Evolutionary conservation across 2,113 vertebrate genomes (phyloP).

Genomic region (Cygnus atratus): DNA sequence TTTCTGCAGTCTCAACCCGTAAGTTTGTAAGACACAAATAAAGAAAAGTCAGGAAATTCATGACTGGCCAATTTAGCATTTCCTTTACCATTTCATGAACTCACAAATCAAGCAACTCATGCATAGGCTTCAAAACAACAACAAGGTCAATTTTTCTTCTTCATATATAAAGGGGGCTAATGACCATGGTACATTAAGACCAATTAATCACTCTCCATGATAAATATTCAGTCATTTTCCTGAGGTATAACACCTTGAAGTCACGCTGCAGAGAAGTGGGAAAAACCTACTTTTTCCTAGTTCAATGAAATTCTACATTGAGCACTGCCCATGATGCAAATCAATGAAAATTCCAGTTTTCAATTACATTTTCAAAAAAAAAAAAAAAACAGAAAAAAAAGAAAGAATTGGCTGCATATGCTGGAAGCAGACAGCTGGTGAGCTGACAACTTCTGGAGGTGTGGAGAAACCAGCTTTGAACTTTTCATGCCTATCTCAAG

Average conservation of each 20-base stretch:
- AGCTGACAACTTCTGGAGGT: neutral
- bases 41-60: neutral
- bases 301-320: fast-evolving
- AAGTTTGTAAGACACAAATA: fast-evolving
- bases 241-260: neutral
- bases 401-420: neutral
- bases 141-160: neutral
- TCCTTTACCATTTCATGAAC: neutral
- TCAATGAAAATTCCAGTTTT: neutral
- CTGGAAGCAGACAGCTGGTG: neutral
- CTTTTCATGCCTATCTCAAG: neutral
- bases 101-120: neutral
- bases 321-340: neutral
- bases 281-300: neutral
- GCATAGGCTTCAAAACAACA: neutral
- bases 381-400: neutral
- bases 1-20: neutral
- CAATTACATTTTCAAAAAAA: neutral
- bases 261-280: neutral
- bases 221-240: neutral
- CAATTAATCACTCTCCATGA: neutral
- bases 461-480: neutral
- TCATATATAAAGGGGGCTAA: neutral
- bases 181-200: neutral
- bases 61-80: fast-evolving